A percentile compares a stretch with the other conserved stretches of the same genome.
Conservation (phyloP, 2,888 invertebrate genomes). For the Diaphora mendica region DNA sequence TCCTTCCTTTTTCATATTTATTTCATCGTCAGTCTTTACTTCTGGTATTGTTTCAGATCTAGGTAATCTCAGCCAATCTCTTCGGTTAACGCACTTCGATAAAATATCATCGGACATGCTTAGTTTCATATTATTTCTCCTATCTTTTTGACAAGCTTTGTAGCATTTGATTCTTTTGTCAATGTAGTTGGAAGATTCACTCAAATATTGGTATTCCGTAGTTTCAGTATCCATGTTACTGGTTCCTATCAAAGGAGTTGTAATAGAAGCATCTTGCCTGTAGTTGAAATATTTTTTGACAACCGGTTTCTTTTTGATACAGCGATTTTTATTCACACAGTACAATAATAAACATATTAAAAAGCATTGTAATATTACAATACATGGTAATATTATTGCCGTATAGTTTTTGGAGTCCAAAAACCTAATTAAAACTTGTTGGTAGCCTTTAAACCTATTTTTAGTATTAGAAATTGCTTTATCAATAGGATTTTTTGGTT, state of each 20-base stretch:
- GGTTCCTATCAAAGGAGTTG: conserved; percentile 74
- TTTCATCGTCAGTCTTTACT: conserved; percentile 60
- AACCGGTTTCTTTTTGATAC: conserved; percentile 55
- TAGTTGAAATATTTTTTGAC: conserved; percentile 70
- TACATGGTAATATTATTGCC: background rate
- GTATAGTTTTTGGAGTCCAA: background rate
- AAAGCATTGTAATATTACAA: conserved; percentile 58
- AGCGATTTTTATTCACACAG: conserved; percentile 59
- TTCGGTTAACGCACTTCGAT: conserved; percentile 74
- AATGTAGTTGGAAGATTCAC: conserved; percentile 66
- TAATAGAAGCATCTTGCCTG: conserved; percentile 73
- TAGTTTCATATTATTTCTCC: conserved; percentile 58
- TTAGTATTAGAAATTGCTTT: background rate
- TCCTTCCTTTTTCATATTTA: conserved; percentile 23
- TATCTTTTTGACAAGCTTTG: conserved; percentile 73
- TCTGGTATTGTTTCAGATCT: conserved; percentile 60
- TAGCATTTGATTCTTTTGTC: conserved; percentile 76
- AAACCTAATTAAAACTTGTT: background rate
- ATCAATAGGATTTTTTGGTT: background rate
- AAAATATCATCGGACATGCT: conserved; percentile 79
- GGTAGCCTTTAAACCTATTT: background rate
- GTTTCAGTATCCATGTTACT: conserved; percentile 76
- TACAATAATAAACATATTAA: conserved; percentile 68
- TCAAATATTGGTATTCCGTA: conserved; percentile 66
- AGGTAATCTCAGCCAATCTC: conserved; percentile 70